Evolutionary conservation across 2,797 vertebrate species (phyloP), one percentile per base, ranked within the genome.

Genomic region (Hozukius guyotensis): DNA sequence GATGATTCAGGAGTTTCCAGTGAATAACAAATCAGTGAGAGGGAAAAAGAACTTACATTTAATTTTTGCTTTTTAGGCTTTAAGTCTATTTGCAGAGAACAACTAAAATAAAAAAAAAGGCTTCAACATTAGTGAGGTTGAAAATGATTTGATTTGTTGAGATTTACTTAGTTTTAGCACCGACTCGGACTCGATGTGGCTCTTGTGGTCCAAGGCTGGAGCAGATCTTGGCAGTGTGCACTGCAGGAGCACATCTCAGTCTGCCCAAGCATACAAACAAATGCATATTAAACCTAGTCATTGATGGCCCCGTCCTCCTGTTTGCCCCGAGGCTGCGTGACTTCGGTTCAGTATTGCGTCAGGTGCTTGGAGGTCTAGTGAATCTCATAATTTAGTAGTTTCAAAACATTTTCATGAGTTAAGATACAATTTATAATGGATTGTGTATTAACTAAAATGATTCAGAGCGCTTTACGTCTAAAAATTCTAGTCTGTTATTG

Each of bases 241-340:
- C 36, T 27, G 52, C 66, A 69, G 56, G 10, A 56, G 9, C 20
- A 52, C 53, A 68, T 52, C 64, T 75, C 59, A 34, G 64, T 38
- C 60, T 53, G 38, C 12, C 53, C 4, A 29, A 72, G 64, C 49
- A 78, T n/a, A 66, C 64, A 71, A 77, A 72, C 36, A 85, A 73
- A 52, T 77, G 9, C 62, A 64, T 68, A 79, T 63, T 62, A 75
- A 80, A 72, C 9, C 6, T 14, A 6, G 13, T 72, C 79, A 66
- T 24, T 20, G 31, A 65, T 24, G 59, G 25, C 46, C 64, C 62
- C 1, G 38, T 72, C 38, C 42, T 42, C 20, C 27, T 57, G 77
- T 59, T 42, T 76, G 25, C 46, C 65, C 42, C 0, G 13, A 71
- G 68, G 34, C 22, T 1, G 46, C 5, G 9, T 14, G 16, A 32